Evolutionary conservation across 2,113 vertebrate genomes (phyloP).

Genomic region (Orthonyx spaldingii): DNA sequence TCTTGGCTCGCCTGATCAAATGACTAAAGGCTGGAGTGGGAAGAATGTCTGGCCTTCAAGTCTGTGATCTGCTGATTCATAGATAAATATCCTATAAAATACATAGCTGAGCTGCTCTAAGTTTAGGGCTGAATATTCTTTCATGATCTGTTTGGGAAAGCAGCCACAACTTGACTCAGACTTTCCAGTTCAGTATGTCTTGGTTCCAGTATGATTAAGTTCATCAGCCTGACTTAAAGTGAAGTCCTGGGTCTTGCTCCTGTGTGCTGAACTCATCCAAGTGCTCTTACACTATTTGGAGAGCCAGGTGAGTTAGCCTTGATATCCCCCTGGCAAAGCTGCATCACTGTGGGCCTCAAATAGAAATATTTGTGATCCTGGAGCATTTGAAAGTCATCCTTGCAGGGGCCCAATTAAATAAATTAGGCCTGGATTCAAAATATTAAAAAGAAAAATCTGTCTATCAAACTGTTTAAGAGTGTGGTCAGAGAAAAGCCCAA

Average conservation of each 20-base stretch:
- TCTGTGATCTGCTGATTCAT: constrained; percentile 50
- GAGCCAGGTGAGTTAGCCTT: neutral
- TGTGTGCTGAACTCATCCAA: accelerated
- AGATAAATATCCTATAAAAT: constrained; percentile 49
- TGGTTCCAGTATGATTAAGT: neutral
- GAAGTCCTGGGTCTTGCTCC: neutral
- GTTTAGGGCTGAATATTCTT: constrained; percentile 39
- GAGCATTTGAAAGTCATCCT: neutral
- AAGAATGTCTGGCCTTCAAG: constrained; percentile 40
- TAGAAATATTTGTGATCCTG: neutral
- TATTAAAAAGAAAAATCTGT: neutral
- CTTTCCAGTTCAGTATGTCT: constrained; percentile 6
- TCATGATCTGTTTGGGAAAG: constrained; percentile 39
- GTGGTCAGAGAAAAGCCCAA: neutral
- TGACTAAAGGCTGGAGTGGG: constrained; percentile 23
- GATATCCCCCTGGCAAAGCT: neutral
- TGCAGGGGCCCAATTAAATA: neutral
- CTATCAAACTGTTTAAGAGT: neutral
- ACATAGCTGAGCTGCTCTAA: constrained; percentile 19
- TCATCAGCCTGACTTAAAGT: neutral
- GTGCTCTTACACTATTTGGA: neutral
- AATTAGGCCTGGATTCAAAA: neutral
- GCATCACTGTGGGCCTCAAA: neutral
- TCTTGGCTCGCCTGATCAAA: neutral
- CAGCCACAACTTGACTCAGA: constrained; percentile 27